Conservation (phyloP, 1,140 invertebrate genomes). For the Eumeta japonica region DNA sequence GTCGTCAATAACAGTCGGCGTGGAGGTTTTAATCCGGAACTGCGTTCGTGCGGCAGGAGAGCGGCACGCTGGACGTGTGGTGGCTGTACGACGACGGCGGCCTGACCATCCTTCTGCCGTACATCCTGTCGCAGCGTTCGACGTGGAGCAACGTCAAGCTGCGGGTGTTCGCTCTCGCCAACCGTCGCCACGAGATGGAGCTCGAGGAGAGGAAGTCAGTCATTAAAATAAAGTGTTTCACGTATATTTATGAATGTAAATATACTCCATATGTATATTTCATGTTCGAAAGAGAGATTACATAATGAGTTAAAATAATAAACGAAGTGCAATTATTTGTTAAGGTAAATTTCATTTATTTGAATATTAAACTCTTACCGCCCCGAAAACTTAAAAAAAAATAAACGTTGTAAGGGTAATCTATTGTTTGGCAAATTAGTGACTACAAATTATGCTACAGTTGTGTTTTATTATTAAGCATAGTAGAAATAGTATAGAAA, state of each 20-base stretch:
- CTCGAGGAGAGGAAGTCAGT: constrained; percentile 86
- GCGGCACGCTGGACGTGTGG: constrained; percentile 90
- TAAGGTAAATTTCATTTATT: no score
- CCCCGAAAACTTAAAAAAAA: no score
- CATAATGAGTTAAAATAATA: no score
- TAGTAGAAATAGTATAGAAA: no score
- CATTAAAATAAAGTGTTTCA: not conserved
- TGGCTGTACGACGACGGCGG: constrained; percentile 97
- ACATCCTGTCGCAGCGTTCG: constrained; percentile 84
- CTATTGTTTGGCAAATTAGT: constrained; percentile 3
- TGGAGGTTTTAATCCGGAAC: no score
- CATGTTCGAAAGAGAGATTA: not conserved
- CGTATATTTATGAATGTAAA: not conserved
- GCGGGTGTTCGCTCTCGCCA: constrained; percentile 86
- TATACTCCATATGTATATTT: not conserved
- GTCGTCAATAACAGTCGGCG: no score
- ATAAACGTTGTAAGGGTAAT: no score
- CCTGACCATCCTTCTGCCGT: constrained; percentile 87
- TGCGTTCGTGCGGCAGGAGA: constrained; percentile 42
- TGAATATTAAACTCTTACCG: no score
- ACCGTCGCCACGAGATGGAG: constrained; percentile 80
- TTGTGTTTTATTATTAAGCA: no score
- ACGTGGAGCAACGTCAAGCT: constrained; percentile 84
- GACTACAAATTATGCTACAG: constrained; percentile 3
- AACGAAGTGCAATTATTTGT: no score